These are phyloP conservation scores for Elysia crispata DNA, from an alignment of 2,888 invertebrate species.

Conservation along the genomic window DNA sequence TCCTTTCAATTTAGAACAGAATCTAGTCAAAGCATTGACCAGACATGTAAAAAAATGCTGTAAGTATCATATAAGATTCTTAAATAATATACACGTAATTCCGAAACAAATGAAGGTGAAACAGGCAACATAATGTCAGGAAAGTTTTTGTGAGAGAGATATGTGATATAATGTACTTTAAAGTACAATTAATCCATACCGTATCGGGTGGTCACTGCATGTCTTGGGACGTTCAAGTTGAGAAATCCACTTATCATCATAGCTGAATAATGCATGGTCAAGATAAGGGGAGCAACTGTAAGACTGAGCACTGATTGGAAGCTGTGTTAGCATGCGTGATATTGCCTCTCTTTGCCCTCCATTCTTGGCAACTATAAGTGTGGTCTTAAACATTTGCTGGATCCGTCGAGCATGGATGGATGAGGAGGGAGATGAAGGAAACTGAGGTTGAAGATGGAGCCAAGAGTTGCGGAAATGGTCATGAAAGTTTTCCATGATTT, in stretches of 20 bases:
- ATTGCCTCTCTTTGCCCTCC: conserved; percentile 94
- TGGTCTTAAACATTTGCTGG: conserved; percentile 89
- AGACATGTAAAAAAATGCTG: too few species aligned
- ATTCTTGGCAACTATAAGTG: conserved; percentile 91
- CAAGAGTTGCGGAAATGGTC: conserved; percentile 94
- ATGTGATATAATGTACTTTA: too few species aligned
- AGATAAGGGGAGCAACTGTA: conserved; percentile 95
- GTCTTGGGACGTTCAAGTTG: conserved; percentile 96
- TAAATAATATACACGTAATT: neutral
- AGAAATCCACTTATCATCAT: conserved; percentile 97
- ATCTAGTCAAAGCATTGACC: too few species aligned
- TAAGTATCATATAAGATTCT: neutral
- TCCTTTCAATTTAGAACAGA: too few species aligned
- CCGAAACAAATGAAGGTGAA: neutral
- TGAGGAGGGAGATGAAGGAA: conserved; percentile 93
- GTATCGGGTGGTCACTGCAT: conserved; percentile 93
- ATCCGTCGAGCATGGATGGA: conserved; percentile 87
- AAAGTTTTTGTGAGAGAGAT: neutral
- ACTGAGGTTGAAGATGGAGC: conserved; percentile 84
- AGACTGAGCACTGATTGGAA: conserved; percentile 96
- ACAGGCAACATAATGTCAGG: neutral
- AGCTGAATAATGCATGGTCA: conserved; percentile 92
- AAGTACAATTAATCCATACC: conserved; percentile 80
- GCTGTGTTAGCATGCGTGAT: conserved; percentile 90
- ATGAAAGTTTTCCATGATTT: conserved; percentile 92